Percentiles rank a stretch among this genome's conserved stretches.
These are phyloP conservation scores for Drosophila helvetica DNA, from an alignment of 2,888 invertebrate genomes.

Conservation along the genomic window DNA sequence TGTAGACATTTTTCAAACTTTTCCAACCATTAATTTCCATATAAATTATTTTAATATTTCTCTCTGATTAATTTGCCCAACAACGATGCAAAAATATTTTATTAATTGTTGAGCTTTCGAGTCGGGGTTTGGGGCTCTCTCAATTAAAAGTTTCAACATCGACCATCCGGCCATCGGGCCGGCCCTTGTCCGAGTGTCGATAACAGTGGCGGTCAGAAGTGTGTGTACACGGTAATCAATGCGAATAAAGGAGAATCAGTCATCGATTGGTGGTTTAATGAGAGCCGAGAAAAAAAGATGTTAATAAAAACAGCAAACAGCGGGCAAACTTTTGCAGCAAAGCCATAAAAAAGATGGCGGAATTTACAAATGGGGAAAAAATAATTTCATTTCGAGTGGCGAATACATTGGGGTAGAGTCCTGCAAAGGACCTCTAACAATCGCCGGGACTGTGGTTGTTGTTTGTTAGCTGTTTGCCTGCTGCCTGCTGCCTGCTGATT, in stretches of 20 bases:
- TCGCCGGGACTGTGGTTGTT: constrained; percentile 23
- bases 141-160: constrained; percentile 76
- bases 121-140: constrained; percentile 42
- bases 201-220: constrained; percentile 65
- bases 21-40: not conserved
- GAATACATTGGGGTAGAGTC: constrained; percentile 1
- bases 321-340: constrained; percentile 56
- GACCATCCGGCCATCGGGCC: constrained; percentile 50
- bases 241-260: constrained; percentile 60
- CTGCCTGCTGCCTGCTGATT: constrained; percentile 55
- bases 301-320: constrained; percentile 1
- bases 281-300: constrained; percentile 32
- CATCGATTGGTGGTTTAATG: constrained; percentile 51
- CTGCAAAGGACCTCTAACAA: constrained; percentile 31
- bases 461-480: constrained; percentile 30
- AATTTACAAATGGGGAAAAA: constrained; percentile 46
- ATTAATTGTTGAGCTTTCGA: constrained; percentile 58
- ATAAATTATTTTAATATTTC: constrained; percentile 30
- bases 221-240: constrained; percentile 54
- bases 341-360: constrained; percentile 40
- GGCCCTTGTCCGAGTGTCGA: constrained; percentile 61
- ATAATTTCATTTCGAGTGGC: constrained; percentile 59
- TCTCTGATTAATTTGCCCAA: constrained; percentile 40
- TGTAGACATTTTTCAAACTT: constrained; percentile 10
- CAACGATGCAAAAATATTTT: constrained; percentile 53